Conservation (phyloP, 2,797 vertebrate species). For the Phoxinus dragarum region DNA sequence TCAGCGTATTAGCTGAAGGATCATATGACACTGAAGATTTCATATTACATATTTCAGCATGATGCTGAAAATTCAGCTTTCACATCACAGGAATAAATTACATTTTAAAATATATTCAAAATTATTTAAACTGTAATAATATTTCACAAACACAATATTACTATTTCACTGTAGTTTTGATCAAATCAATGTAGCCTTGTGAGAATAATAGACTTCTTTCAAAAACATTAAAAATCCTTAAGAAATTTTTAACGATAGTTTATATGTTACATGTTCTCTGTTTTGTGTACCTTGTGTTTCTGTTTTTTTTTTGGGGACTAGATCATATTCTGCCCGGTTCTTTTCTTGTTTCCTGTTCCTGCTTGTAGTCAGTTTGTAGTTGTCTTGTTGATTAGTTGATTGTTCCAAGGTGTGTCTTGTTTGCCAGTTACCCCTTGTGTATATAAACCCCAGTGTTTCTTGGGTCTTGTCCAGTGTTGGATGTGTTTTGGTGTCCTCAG, state of each 20-base stretch:
- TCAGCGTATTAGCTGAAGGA: neutral
- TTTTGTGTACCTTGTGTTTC: neutral
- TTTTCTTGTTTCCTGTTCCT: neutral
- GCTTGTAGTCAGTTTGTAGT: no score
- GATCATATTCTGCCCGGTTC: neutral
- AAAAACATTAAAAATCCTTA: neutral
- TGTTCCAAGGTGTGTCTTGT: no score
- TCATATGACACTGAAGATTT: neutral
- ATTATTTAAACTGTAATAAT: neutral
- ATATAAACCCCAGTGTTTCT: no score
- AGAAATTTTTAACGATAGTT: neutral
- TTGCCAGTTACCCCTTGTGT: no score
- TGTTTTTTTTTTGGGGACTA: neutral
- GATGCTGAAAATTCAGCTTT: neutral
- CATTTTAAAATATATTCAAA: neutral
- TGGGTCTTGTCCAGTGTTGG: no score
- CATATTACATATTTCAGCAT: neutral
- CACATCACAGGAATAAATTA: neutral
- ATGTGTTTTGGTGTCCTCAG: no score
- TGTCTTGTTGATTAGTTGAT: no score
- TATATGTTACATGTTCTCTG: neutral
- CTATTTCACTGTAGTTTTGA: neutral
- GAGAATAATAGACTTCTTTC: neutral
- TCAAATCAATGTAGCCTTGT: neutral
- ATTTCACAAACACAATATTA: neutral